Evolutionary conservation across 2,888 invertebrate genomes (phyloP).

Genomic region (Epinotia demarniana): DNA sequence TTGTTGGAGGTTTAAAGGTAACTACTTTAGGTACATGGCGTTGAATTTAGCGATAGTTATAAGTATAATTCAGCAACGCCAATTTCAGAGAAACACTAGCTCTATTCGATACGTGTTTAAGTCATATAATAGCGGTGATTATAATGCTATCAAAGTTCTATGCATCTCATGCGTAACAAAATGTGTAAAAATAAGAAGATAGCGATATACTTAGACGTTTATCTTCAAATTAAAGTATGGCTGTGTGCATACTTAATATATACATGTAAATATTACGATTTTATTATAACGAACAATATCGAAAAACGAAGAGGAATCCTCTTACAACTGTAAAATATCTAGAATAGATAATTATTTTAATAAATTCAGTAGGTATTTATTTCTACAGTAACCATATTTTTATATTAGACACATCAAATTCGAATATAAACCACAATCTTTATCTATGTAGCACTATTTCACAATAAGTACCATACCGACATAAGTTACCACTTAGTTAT

Average conservation of each 20-base stretch:
- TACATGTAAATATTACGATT: slow-evolving; percentile 3
- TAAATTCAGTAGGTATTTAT: slow-evolving; percentile 27
- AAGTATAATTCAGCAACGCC: too few species aligned
- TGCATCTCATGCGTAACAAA: background rate
- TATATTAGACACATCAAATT: background rate
- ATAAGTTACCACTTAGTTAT: background rate
- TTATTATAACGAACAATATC: slow-evolving; percentile 6
- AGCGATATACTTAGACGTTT: background rate
- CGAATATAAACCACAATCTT: background rate
- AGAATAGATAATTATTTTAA: background rate
- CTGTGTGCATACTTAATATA: background rate
- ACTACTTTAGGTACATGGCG: too few species aligned
- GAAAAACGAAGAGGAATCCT: slow-evolving; percentile 12
- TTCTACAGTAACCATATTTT: background rate
- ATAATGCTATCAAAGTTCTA: background rate
- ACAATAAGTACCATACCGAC: background rate
- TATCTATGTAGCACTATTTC: background rate
- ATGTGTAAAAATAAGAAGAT: background rate
- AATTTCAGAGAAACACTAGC: too few species aligned
- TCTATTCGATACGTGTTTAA: too few species aligned
- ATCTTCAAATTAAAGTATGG: background rate
- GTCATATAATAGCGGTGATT: background rate
- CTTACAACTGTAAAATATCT: background rate
- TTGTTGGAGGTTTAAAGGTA: too few species aligned
- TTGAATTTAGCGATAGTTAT: too few species aligned